phyloP scores from a whole-genome alignment of 2,888 invertebrate genomes.

The Piscicola geometra region DNA sequence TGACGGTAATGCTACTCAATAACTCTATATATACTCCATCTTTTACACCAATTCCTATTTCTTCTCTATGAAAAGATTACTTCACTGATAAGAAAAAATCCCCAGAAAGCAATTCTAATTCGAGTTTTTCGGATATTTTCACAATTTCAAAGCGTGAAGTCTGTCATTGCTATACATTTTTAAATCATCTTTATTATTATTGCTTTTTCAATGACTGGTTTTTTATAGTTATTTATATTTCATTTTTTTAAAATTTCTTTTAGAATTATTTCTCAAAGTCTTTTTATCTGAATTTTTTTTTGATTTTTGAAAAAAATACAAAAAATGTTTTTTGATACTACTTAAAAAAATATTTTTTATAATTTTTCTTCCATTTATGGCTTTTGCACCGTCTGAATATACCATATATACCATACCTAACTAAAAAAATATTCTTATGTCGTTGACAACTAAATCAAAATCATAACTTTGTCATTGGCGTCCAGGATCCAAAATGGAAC shows the following conservation, averaged over 20 bases:
- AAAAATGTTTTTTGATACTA: no score
- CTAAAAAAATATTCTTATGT: not conserved
- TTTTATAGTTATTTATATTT: no score
- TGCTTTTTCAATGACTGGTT: no score
- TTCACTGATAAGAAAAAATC: not conserved
- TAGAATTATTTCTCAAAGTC: no score
- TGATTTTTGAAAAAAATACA: not conserved
- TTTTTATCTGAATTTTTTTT: not conserved
- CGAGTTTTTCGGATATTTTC: not conserved
- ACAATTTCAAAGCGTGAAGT: not conserved
- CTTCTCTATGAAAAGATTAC: not conserved
- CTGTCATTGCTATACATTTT: not conserved
- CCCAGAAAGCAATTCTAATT: not conserved
- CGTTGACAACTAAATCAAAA: not conserved
- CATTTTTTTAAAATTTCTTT: no score
- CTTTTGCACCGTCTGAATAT: not conserved
- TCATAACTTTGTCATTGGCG: slow-evolving; percentile 2
- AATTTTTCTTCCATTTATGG: no score
- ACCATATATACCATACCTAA: not conserved
- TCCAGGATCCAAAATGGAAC: not conserved
- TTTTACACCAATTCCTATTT: not conserved
- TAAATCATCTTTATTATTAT: not conserved
- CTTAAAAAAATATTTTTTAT: no score
- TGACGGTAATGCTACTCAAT: not conserved
- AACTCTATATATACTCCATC: not conserved